Evolutionary conservation across 2,797 vertebrate species (phyloP).

Genomic region (Urosaurus nigricauda): DNA sequence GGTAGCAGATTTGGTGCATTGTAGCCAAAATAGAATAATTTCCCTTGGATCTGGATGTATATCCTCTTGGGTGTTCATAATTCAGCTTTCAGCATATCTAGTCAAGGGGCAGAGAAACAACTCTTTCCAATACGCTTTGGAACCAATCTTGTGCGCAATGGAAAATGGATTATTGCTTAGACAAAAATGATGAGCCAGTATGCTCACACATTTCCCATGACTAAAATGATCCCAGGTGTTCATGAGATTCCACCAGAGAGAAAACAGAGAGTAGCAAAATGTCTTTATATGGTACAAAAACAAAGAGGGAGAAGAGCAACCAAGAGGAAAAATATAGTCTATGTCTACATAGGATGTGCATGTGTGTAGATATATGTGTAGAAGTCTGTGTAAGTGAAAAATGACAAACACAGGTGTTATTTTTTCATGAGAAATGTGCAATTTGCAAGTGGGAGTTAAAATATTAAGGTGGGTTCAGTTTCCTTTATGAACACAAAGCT

Average conservation of each 20-base stretch:
- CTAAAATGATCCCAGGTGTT: neutral
- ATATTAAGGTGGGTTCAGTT: neutral
- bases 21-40: too few relatives aligned
- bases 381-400: too few relatives aligned
- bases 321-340: neutral
- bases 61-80: neutral
- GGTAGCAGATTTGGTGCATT: too few relatives aligned
- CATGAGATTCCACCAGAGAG: neutral
- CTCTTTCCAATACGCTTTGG: neutral
- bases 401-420: too few relatives aligned
- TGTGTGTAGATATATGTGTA: neutral
- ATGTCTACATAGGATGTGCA: too few relatives aligned
- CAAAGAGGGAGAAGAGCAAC: neutral
- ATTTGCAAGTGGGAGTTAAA: neutral
- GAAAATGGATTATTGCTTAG: too few relatives aligned
- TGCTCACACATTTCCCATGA: neutral
- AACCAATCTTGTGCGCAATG: neutral
- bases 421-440: neutral
- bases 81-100: neutral
- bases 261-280: neutral
- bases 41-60: too few relatives aligned
- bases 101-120: neutral
- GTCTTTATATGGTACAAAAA: neutral
- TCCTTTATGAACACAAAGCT: neutral
- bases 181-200: neutral